Evolutionary conservation across 1,140 invertebrate genomes (phyloP).

Genomic region (honey bee (Apis mellifera)): DNA sequence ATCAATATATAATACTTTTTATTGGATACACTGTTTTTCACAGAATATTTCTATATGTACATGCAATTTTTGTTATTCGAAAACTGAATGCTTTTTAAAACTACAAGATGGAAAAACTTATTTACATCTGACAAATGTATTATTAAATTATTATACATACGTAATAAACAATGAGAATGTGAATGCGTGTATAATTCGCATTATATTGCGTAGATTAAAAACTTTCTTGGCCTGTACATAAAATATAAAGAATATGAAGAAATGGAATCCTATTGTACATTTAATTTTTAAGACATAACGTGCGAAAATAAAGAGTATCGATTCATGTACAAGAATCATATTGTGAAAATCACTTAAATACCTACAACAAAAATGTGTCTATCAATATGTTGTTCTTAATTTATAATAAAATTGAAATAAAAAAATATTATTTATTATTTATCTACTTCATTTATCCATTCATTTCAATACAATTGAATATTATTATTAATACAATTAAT

Average conservation of each 20-base stretch:
- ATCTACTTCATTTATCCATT: neutral
- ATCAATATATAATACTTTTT: neutral
- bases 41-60: neutral
- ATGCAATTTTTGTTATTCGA: neutral
- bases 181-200: conserved; percentile 1
- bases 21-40: conserved; percentile 7
- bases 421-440: neutral
- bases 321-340: conserved; percentile 38
- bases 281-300: conserved; percentile 37
- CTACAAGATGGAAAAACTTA: neutral
- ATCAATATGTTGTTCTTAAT: conserved; percentile 50
- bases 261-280: conserved; percentile 7
- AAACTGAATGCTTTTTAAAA: conserved; percentile 4
- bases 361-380: conserved; percentile 42
- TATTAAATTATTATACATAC: neutral
- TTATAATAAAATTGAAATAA: conserved; percentile 51
- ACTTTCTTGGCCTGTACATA: conserved; percentile 35
- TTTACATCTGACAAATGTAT: neutral
- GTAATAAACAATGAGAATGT: neutral
- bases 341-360: conserved; percentile 47
- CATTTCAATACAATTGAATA: neutral
- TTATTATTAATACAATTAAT: neutral
- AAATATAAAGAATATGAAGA: conserved; percentile 11
- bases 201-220: conserved; percentile 4
- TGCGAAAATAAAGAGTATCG: conserved; percentile 9